Base-by-base conservation (phyloP, 1,140 invertebrate species). In the Brachionus asplanchnoidis region DNA sequence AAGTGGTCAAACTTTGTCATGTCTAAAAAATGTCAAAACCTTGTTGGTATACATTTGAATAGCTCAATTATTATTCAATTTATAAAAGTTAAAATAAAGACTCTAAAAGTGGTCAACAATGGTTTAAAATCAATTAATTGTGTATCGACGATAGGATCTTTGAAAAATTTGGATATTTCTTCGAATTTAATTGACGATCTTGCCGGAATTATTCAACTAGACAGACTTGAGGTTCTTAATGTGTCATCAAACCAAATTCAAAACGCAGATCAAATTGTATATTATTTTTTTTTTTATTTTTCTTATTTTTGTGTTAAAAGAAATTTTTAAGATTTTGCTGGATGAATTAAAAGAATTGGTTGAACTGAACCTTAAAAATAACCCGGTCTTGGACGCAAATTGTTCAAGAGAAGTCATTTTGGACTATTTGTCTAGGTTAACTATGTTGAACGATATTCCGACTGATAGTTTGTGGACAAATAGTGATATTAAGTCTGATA, bases 251-350 rank as follows among this genome's bases (percentile, higher is more conserved):
- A 50, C 26, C 11, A 50, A 77, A 77, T 77, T 1, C 2, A 77
- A 77, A 12, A 40, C 14, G 20, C n/a, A 11, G 20, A 50, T 36
- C 73, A 77, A 77, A 77, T 77, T 53, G 73, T 77, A 77, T 53
- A 42, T 20, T 44, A 40, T 17, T 36, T 7, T 36, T 36, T n/a
- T 36, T 36, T 36, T 6, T 36, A 42, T 20, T 17, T 17, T 17
- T 17, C 3, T 17, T 4, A 20, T 17, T 17, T 40, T n/a, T 40
- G 17, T 73, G n/a, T 73, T 73, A 3, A 68, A 68, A 68, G 12
- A 14, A 14, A 68, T 14, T 42, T 46, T 73, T 17, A 9, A 73
- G 68, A 20, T 20, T 42, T 46, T 42, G 20, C 36, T 73, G 8
- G 36, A 42, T 20, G 32, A 42, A 8, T 73, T 73, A 42, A 11